Conservation (phyloP, 2,113 vertebrate genomes). For the Odontesthes bonariensis region DNA sequence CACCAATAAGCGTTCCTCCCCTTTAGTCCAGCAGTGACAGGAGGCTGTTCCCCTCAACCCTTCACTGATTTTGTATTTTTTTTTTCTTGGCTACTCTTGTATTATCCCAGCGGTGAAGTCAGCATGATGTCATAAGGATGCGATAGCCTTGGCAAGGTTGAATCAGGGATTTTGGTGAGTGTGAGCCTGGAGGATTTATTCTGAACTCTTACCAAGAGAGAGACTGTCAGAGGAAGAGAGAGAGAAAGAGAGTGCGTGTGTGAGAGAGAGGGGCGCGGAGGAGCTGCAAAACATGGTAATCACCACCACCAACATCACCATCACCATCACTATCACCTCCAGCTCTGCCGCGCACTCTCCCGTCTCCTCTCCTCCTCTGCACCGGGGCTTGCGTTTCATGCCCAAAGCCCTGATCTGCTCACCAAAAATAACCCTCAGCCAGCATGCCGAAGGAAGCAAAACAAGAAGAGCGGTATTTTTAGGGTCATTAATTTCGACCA, state of each 20-base stretch:
- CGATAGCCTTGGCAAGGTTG: slow-evolving; percentile 77
- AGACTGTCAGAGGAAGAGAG: slow-evolving; percentile 45
- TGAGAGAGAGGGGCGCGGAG: slow-evolving; percentile 67
- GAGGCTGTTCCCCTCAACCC: slow-evolving; percentile 50
- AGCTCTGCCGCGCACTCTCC: slow-evolving; percentile 82
- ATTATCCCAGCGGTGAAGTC: slow-evolving; percentile 82
- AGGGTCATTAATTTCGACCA: slow-evolving; percentile 97
- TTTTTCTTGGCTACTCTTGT: slow-evolving; percentile 47
- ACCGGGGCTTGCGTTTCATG: slow-evolving; percentile 89
- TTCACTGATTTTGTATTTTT: slow-evolving; percentile 55
- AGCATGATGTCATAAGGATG: slow-evolving; percentile 87
- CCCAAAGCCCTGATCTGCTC: slow-evolving; percentile 90
- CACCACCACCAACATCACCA: slow-evolving; percentile 78
- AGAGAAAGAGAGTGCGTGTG: slow-evolving; percentile 47
- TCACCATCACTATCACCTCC: slow-evolving; percentile 77
- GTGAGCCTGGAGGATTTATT: slow-evolving; percentile 36
- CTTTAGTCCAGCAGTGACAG: slow-evolving; percentile 78
- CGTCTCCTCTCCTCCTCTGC: slow-evolving; percentile 83
- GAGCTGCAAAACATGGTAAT: slow-evolving; percentile 90
- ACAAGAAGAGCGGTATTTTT: slow-evolving; percentile 98
- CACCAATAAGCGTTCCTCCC: slow-evolving; percentile 79
- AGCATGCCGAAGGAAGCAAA: slow-evolving; percentile 95
- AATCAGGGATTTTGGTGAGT: slow-evolving; percentile 84
- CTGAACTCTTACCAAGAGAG: slow-evolving; percentile 63
- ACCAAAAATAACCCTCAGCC: slow-evolving; percentile 96